A percentile compares a stretch with the other conserved stretches of the same genome.
These are phyloP conservation scores for Drosophila kambysellisi DNA, from an alignment of 2,888 invertebrate genomes.

Conservation along the genomic window DNA sequence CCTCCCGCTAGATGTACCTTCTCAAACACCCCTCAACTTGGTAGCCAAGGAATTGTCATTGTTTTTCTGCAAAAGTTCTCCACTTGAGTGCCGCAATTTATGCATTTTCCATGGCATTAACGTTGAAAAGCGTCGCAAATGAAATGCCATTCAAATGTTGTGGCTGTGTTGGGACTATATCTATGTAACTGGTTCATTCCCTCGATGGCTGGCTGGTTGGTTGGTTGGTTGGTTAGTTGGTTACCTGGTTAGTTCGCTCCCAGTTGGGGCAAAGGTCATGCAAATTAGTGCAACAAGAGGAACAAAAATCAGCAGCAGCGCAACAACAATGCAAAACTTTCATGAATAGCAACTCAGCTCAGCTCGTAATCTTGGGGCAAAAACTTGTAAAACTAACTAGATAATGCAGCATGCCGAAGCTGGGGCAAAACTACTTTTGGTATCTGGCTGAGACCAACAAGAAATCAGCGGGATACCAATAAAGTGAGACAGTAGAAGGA, in stretches of 20 bases:
- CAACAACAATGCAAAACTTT: constrained; percentile 66
- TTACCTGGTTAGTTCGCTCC: constrained; percentile 54
- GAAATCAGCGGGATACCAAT: constrained; percentile 36
- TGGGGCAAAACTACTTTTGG: constrained; percentile 19
- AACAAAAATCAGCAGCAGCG: constrained; percentile 43
- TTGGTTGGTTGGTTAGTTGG: constrained; percentile 59
- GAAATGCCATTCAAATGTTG: constrained; percentile 72
- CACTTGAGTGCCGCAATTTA: constrained; percentile 71
- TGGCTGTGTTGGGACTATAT: constrained; percentile 30
- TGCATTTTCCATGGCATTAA: constrained; percentile 77
- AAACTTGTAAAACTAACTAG: constrained; percentile 75
- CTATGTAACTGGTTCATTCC: constrained; percentile 26
- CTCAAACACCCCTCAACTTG: neutral
- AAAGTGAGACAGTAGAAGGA: constrained; percentile 29
- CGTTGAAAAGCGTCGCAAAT: constrained; percentile 74
- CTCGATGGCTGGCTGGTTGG: constrained; percentile 12
- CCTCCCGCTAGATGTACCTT: neutral
- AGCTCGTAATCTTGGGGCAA: constrained; percentile 65
- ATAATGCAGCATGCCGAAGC: constrained; percentile 63
- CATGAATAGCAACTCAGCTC: constrained; percentile 57
- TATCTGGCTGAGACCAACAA: constrained; percentile 20
- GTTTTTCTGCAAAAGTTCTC: constrained; percentile 59
- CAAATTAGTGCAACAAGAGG: constrained; percentile 68
- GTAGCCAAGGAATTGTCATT: constrained; percentile 39
- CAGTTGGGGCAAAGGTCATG: constrained; percentile 66